Base-by-base conservation (phyloP, 1,140 invertebrate genomes). In the Drosophila ironensis region DNA sequence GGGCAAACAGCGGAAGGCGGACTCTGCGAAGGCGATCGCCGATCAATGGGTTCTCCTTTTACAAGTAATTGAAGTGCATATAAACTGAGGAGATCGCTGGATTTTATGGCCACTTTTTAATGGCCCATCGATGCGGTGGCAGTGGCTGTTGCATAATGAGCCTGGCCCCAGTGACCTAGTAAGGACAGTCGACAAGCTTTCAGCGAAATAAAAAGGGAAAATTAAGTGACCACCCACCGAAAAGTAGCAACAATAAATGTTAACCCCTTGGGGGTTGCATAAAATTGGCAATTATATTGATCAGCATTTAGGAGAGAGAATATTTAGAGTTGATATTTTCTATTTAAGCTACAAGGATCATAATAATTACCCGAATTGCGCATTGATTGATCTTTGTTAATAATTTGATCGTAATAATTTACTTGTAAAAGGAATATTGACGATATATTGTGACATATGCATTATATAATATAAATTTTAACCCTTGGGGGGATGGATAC, bases 141-240 rank as follows among this genome's bases (percentile, higher is more conserved):
- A 53, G 4, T 19, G 28, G 48, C 61, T 59, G 61, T 78, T 78
- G 75, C 75, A 74, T 80, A 80, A 80, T 80, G 64, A 80, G 57
- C 33, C 45, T 33, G 37, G 14, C n/a, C 27, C 75, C 52, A 80
- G 42, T 81, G 75, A 81, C 75, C 76, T 71, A 80, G 24, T 72
- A 67, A 56, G 38, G 27, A 6, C 9, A 17, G 14, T 24, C 24
- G 53, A 48, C 20, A 51, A 56, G 71, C 70, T 75, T 75, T 56
- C 41, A 63, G 53, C 72, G 68, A 48, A 47, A 51, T 56, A 40
- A 67, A 72, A 61, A 78, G n/a, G n/a, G n/a, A n/a, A n/a, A n/a
- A n/a, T n/a, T n/a, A n/a, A n/a, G n/a, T 46, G 60, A 68, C 75
- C 75, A 59, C 75, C 75, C 75, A 80, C 75, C 56, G 27, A 16